phyloP scores from a whole-genome alignment of 2,797 vertebrate genomes.

The Pseudochirops corinnae region DNA sequence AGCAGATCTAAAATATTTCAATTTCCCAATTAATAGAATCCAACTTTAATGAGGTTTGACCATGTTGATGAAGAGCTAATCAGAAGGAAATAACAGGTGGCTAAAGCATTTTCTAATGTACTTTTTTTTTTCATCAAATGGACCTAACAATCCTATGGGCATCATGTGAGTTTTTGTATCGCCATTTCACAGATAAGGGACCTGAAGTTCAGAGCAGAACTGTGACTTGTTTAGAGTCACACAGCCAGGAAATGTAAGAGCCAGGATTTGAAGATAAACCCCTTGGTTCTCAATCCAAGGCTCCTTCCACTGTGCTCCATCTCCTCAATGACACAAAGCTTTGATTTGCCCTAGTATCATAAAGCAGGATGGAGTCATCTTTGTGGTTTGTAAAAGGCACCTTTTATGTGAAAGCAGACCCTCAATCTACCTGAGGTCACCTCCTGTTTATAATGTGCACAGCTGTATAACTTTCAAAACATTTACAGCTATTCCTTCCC shows the following conservation, averaged over 20 bases:
- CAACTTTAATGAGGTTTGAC: not conserved
- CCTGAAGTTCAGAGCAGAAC: not conserved
- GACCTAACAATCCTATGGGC: not conserved
- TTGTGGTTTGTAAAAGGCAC: not conserved
- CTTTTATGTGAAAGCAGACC: slow-evolving; percentile 4
- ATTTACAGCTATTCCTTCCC: not conserved
- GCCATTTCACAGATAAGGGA: not conserved
- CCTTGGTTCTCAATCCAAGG: not conserved
- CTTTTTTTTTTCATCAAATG: not conserved
- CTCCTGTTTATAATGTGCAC: not conserved
- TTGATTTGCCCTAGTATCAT: not conserved
- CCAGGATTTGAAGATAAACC: not conserved
- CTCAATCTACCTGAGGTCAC: not conserved
- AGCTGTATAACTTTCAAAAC: slow-evolving; percentile 15
- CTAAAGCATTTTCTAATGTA: not conserved
- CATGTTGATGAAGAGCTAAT: slow-evolving; percentile 33
- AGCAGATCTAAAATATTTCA: not conserved
- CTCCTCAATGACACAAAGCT: not conserved
- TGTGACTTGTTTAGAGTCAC: not conserved
- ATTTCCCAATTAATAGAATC: slow-evolving; percentile 1
- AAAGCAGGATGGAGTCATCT: not conserved
- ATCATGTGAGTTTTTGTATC: not conserved
- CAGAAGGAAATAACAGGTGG: not conserved
- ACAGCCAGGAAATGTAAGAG: not conserved
- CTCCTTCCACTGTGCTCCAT: not conserved